Base-by-base conservation (phyloP, 2,113 vertebrate genomes). In the Pica pica region DNA sequence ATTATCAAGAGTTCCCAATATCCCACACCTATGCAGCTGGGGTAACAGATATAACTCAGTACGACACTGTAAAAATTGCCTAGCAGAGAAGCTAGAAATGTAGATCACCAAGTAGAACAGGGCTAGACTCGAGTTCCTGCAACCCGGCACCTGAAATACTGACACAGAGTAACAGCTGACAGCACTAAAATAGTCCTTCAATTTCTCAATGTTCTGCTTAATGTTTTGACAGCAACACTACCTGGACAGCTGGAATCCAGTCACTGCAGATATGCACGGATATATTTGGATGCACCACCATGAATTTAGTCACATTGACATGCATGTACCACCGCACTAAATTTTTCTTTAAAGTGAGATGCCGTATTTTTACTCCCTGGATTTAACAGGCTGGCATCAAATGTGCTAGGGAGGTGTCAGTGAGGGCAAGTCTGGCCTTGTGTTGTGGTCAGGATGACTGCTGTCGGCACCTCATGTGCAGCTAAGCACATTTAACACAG, bases 21-120 rank as follows among this genome's bases (percentile, higher is more conserved):
- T 12, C 42, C 71, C 11, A 19, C 26, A 59, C 9, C 31, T 28
- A 6, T 6, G 9, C 26, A 39, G 44, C 50, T 7, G 2, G 4
- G 46, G 28, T 26, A 50, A 63, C 22, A 65, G 60, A 37, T 30
- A 9, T 15, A 8, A 49, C 5, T 41, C 53, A 49, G 13, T 8
- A 23, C 12, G 69, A 30, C 5, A 7, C 26, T 22, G 55, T 57
- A 60, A 84, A 86, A 80, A 35, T 0, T 21, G 39, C 2, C 0
- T 10, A 35, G 31, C 5, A 35, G 21, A 85, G 46, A 63, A 65
- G 16, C 11, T 15, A n/a, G 37, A 65, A 65, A 35, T 0, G 1
- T 2, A 27, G 10, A 35, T 18, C 12, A 60, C 9, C 26, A 15
- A 2, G 26, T 1, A 61, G 21, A 33, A 27, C 0, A 71, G 44